Base-by-base conservation (phyloP, 1,140 invertebrate species). In the Drosophila equinoxialis region DNA sequence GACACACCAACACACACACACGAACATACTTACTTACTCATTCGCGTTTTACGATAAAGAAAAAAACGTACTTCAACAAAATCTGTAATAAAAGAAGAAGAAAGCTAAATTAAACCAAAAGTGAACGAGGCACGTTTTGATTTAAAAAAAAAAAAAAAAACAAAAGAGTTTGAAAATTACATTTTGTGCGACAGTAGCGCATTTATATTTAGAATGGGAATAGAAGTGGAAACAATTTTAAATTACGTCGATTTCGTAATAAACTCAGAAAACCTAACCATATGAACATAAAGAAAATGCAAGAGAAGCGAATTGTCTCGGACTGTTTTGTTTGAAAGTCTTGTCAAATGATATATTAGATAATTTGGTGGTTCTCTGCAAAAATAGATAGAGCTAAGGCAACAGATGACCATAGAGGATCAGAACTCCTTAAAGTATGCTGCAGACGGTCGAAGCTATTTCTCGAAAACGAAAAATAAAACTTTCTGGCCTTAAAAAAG, bases 31-130 rank as follows among this genome's bases (percentile, higher is more conserved):
- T 51, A 51, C 45, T 51, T 51, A 51, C 45, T 51, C 45, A 51
- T 51, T 51, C 45, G 45, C 45, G 23, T 68, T 81, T 81, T 82
- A 82, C 63, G 76, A 75, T 51, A 58, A 65, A 73, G 14, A 68
- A 64, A 65, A 65, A 57, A 64, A 70, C 59, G 76, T 65, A 61
- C 39, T 61, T 59, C 57, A 37, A 35, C 45, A 74, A 75, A 69
- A 54, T 64, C 51, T 62, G 72, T 23, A 66, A 75, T 75, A 75
- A 76, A 76, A 74, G 63, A 69, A 55, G 64, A 59, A 64, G 61
- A 74, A 75, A 68, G 74, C 58, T 71, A 33, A 76, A 74, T 68
- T 59, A 74, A 74, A 76, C 42, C 41, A 30, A 78, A 67, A 69
- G 65, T 58, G 65, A 65, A 61, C 41, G 60, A 48, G 68, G 51